Percentiles rank a stretch among this genome's conserved stretches.
phyloP scores from a whole-genome alignment of 2,888 invertebrate species.

The Microplitis manilae region DNA sequence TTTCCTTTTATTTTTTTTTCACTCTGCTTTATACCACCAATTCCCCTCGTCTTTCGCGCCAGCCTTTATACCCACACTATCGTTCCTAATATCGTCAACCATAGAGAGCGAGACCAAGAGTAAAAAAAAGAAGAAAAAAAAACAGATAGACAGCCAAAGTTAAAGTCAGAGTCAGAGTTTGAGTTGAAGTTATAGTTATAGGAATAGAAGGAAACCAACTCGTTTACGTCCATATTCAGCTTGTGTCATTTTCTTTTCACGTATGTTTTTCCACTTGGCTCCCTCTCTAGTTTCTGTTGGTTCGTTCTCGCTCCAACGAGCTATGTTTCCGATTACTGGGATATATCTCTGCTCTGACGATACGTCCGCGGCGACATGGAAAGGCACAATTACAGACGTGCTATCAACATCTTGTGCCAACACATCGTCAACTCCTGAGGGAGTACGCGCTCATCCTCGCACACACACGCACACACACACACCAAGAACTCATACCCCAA shows the following conservation, averaged over 20 bases:
- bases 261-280: conserved; percentile 31
- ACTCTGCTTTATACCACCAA: neutral
- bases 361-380: conserved; percentile 40
- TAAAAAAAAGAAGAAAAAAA: neutral
- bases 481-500: conserved; percentile 24
- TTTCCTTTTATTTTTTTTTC: conserved; percentile 19
- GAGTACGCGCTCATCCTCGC: conserved; percentile 17
- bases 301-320: conserved; percentile 24
- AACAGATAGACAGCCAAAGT: too few species aligned
- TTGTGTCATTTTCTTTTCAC: conserved; percentile 22
- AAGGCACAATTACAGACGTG: conserved; percentile 51
- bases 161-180: too few species aligned
- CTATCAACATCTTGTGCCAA: conserved; percentile 34
- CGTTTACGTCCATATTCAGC: conserved; percentile 27
- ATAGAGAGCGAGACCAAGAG: neutral
- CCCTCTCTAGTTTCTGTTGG: conserved; percentile 32
- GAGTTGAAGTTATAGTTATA: neutral
- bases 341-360: neutral
- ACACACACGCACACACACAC: neutral
- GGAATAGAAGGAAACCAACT: neutral
- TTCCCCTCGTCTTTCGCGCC: conserved; percentile 2
- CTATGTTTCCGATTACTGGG: conserved; percentile 27
- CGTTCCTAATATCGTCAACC: neutral
- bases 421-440: conserved; percentile 32
- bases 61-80: conserved; percentile 10